These are phyloP conservation scores for Gymnoscopelus microlampas DNA, from an alignment of 2,797 vertebrate genomes.

Conservation along the genomic window DNA sequence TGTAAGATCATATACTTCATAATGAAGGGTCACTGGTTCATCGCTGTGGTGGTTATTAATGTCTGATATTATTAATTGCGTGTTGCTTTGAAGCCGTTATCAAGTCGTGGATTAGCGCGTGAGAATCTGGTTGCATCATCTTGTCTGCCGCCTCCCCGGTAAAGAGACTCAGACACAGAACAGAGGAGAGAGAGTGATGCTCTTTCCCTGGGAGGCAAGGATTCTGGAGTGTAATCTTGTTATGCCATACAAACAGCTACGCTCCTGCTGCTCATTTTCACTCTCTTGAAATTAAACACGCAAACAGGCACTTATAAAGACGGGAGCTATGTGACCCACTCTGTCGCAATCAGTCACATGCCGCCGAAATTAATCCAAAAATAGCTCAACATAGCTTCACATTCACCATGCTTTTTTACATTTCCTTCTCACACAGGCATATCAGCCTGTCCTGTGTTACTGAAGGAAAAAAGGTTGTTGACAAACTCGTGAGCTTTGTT, in stretches of 20 bases:
- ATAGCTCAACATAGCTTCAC: too few relatives aligned
- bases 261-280: constrained; percentile 22
- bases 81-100: constrained; percentile 57
- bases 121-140: constrained; percentile 3
- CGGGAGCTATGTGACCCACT: too few relatives aligned
- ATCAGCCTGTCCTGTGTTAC: too few relatives aligned
- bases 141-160: constrained; percentile 13
- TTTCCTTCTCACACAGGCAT: too few relatives aligned
- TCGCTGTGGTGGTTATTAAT: constrained; percentile 22
- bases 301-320: neutral
- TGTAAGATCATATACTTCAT: constrained; percentile 24
- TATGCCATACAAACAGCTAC: constrained; percentile 38
- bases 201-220: constrained; percentile 33
- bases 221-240: constrained; percentile 51
- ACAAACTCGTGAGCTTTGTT: too few relatives aligned
- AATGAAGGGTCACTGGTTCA: constrained; percentile 51
- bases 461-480: too few relatives aligned
- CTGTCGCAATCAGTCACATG: too few relatives aligned
- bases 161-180: too few relatives aligned
- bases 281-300: constrained; percentile 20
- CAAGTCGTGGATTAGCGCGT: constrained; percentile 43
- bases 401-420: too few relatives aligned
- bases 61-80: constrained; percentile 47
- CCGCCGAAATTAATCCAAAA: too few relatives aligned
- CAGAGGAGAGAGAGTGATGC: neutral